Evolutionary conservation across 2,888 invertebrate genomes (phyloP), one percentile per base, ranked within the genome.

Genomic region (Drosophila quasianomalipes): DNA sequence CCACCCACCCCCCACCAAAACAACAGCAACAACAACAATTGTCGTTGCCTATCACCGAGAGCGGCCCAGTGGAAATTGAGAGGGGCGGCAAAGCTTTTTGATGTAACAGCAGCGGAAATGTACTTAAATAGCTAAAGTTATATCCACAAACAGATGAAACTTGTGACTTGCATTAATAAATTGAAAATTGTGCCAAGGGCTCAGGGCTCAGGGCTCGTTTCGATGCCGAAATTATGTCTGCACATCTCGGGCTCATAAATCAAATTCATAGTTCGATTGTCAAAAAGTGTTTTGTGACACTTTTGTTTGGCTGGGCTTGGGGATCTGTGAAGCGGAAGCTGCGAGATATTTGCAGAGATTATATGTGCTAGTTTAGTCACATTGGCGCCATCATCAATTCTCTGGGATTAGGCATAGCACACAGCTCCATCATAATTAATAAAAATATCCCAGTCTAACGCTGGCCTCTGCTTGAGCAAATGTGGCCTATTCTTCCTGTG

Each of bases 371-470:
- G 70, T 57, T 73, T 77, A 85, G 82, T 67, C 82, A 53, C 64
- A 62, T 61, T 85, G 89, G 89, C 85, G 85, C 89, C 85, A 82
- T 66, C 86, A 82, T 82, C 79, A 74, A 84, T 83, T 86, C 55
- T 54, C 33, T 44, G 75, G 82, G 86, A 84, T 84, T 85, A 85
- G 70, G 64, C 75, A 47, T 55, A 65, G 41, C 37, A 28, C 65
- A 35, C 70, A 73, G 68, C 61, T 83, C 62, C 73, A 81, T 85
- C 83, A 83, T 85, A 85, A 85, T 88, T 85, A 85, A 85, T 85
- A 57, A 57, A 55, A 85, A 82, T 83, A 58, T 22, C 54, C 37
- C 54, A 37, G 16, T 35, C 37, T 4, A 52, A 19, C 51, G 31
- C 1, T 30, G 19, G 16, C 37, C 33, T 22, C 16, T 53, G 47